A percentile compares a stretch with the other conserved stretches of the same genome.
These are phyloP conservation scores for Noctua pronuba DNA, from an alignment of 2,888 invertebrate species.

Conservation along the genomic window DNA sequence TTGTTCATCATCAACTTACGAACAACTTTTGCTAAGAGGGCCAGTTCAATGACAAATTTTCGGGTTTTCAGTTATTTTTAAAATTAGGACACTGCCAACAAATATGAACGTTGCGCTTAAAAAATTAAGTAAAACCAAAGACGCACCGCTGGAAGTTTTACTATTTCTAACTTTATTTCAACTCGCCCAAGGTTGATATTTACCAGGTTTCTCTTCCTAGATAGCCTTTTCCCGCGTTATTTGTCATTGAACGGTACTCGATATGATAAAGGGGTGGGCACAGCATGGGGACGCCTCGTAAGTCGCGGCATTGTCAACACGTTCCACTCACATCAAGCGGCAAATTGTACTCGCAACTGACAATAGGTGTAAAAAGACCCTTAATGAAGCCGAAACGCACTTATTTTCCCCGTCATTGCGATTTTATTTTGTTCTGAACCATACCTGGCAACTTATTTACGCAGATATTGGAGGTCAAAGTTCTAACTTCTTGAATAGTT, in stretches of 20 bases:
- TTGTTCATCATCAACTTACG: not conserved
- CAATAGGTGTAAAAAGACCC: too few relatives aligned
- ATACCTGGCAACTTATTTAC: not conserved
- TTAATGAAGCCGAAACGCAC: not conserved
- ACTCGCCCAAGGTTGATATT: not conserved
- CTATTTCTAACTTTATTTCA: not conserved
- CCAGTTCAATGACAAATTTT: not conserved
- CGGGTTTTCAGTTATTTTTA: not conserved
- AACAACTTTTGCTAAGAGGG: too few relatives aligned
- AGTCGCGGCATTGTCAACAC: not conserved
- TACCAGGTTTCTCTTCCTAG: not conserved
- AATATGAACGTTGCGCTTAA: not conserved
- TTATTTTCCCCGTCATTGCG: not conserved
- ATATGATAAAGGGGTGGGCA: conserved; percentile 4
- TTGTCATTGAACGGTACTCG: conserved; percentile 5
- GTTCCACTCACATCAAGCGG: not conserved
- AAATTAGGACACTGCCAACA: not conserved
- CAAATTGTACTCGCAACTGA: not conserved
- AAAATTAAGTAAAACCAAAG: not conserved
- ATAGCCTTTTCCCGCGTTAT: not conserved
- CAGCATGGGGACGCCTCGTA: not conserved
- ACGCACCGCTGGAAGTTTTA: not conserved
- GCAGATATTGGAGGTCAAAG: not conserved
- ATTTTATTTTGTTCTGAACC: not conserved
- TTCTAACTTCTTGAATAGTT: too few relatives aligned